Conservation (phyloP, 2,797 vertebrate genomes). For the Naso thynnoides region DNA sequence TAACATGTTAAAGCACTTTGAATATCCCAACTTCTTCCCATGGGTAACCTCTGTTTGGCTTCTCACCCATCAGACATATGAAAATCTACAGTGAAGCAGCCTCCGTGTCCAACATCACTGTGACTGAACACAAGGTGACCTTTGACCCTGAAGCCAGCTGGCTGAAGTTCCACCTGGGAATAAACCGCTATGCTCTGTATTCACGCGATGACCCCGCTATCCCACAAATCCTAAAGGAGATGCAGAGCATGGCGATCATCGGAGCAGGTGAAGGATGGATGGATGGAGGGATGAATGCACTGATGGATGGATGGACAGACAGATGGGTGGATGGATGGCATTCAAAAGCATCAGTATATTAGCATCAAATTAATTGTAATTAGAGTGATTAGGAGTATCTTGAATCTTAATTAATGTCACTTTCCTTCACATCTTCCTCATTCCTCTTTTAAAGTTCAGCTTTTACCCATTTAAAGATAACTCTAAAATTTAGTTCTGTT, state of each 20-base stretch:
- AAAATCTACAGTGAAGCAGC: constrained; percentile 78
- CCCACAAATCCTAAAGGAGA: constrained; percentile 85
- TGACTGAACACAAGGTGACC: constrained; percentile 72
- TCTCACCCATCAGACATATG: constrained; percentile 74
- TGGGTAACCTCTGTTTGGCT: not conserved
- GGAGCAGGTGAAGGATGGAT: constrained; percentile 85
- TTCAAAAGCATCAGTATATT: not conserved
- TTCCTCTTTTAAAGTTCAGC: not conserved
- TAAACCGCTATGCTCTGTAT: constrained; percentile 90
- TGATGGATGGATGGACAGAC: not conserved
- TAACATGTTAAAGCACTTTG: not conserved
- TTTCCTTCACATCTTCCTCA: not conserved
- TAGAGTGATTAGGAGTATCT: not conserved
- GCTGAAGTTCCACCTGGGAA: constrained; percentile 94
- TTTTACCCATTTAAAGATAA: no score
- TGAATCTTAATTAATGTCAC: not conserved
- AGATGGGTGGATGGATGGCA: constrained; percentile 15
- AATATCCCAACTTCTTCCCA: not conserved
- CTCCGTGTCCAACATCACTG: constrained; percentile 74
- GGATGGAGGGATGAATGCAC: constrained; percentile 24
- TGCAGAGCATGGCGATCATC: constrained; percentile 82
- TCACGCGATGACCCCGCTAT: constrained; percentile 83
- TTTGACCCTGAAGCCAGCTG: constrained; percentile 88
- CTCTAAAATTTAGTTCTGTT: no score
- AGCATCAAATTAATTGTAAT: not conserved